A percentile compares a stretch with the other conserved stretches of the same genome.
Conservation (phyloP, 2,888 invertebrate species). For the Drosophila paranaensis region DNA sequence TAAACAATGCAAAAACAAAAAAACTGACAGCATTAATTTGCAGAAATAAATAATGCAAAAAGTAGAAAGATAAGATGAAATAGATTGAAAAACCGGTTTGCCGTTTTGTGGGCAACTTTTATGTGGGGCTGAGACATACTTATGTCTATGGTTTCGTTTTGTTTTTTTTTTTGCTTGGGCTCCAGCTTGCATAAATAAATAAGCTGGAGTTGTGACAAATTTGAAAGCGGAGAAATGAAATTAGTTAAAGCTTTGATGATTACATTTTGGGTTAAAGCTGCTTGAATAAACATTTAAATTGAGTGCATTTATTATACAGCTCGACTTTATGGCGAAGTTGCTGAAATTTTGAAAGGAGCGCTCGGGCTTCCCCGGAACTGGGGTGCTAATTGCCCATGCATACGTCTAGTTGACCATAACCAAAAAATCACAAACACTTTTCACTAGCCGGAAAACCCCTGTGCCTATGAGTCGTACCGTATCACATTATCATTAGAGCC, state of each 20-base stretch:
- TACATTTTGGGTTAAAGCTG: conserved; percentile 25
- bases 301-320: conserved; percentile 33
- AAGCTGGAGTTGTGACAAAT: conserved; percentile 8
- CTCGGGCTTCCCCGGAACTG: conserved; percentile 50
- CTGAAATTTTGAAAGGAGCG: conserved; percentile 17
- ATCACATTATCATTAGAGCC: conserved; percentile 12
- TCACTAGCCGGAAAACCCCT: conserved; percentile 56
- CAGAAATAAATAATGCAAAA: conserved; percentile 47
- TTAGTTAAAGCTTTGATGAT: conserved; percentile 36
- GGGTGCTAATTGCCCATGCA: conserved; percentile 29
- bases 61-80: conserved; percentile 2
- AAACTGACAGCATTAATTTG: conserved; percentile 32
- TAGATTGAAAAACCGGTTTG: conserved; percentile 35
- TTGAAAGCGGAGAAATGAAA: conserved; percentile 53
- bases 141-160: too few species aligned
- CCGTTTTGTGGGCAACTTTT: conserved; percentile 19
- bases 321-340: conserved; percentile 11
- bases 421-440: conserved; percentile 40
- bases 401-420: conserved; percentile 8
- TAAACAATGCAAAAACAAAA: conserved; percentile 23
- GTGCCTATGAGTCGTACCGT: conserved; percentile 38
- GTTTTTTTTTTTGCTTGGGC: conserved; percentile 33
- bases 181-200: conserved; percentile 41
- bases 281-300: conserved; percentile 34
- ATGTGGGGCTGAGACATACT: conserved; percentile 9